These are phyloP conservation scores for Spea hammondii DNA, from an alignment of 2,797 vertebrate species.

Conservation along the genomic window DNA sequence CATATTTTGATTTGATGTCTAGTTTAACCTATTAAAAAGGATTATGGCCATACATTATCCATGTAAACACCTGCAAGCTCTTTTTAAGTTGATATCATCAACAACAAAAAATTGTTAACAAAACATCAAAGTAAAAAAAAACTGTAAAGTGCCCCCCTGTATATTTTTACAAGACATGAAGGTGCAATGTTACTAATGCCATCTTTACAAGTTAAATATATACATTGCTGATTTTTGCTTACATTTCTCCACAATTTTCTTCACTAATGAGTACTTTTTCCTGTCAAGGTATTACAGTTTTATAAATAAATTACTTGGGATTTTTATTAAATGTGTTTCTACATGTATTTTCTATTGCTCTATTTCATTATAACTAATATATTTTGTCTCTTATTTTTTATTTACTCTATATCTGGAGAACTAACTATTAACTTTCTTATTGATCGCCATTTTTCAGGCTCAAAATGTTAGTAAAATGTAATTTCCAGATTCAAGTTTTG, in stretches of 20 bases:
- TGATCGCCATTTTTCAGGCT: no score
- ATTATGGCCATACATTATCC: neutral
- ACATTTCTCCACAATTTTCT: conserved; percentile 62
- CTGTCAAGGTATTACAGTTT: conserved; percentile 43
- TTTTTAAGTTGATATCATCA: conserved; percentile 1
- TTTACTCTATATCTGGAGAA: no score
- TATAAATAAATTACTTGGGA: conserved; percentile 39
- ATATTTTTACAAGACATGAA: conserved; percentile 65
- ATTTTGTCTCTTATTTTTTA: neutral
- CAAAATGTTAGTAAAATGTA: no score
- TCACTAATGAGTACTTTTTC: conserved; percentile 59
- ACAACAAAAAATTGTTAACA: conserved; percentile 44
- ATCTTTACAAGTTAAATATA: conserved; percentile 63
- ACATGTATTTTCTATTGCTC: no score
- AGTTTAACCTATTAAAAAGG: neutral
- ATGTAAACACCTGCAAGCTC: neutral
- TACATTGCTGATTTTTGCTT: conserved; percentile 59
- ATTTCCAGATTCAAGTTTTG: no score
- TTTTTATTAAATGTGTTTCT: neutral
- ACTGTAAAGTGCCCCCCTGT: conserved; percentile 60
- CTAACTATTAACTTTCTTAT: no score
- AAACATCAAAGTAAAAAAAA: conserved; percentile 62
- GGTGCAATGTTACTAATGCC: conserved; percentile 61
- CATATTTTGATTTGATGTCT: no score
- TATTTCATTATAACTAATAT: neutral